These are phyloP conservation scores for Grus americana DNA, from an alignment of 2,113 vertebrate species.

Conservation along the genomic window DNA sequence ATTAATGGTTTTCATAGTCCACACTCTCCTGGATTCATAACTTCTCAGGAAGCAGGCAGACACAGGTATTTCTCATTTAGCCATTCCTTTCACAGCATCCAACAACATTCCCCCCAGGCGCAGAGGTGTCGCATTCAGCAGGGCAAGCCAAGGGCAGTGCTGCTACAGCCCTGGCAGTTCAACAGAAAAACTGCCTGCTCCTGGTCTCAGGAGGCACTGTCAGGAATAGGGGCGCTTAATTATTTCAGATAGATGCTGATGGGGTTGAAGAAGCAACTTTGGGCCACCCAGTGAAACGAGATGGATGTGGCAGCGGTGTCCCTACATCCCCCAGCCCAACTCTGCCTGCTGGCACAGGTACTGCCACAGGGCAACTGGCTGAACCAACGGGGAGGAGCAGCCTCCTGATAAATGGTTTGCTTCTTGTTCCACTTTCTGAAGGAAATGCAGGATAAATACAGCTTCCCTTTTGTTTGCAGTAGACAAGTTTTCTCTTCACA, in stretches of 20 bases:
- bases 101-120: not conserved
- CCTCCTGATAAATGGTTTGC: not conserved
- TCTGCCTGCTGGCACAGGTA: not conserved
- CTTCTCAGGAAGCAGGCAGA: not conserved
- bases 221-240: not conserved
- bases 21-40: not conserved
- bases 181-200: not conserved
- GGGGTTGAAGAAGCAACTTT: not conserved
- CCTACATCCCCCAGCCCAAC: not conserved
- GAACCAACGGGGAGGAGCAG: rapidly evolving
- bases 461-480: not conserved
- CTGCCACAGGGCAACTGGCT: rapidly evolving
- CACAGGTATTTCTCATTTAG: not conserved
- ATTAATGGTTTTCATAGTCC: not conserved
- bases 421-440: not conserved
- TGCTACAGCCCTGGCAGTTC: not conserved
- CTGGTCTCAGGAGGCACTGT: not conserved
- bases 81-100: not conserved
- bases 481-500: not conserved
- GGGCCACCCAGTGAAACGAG: not conserved
- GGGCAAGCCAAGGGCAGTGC: not conserved
- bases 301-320: not conserved
- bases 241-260: not conserved
- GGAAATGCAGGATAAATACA: not conserved
- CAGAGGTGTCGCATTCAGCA: not conserved